Evolutionary conservation across 2,888 invertebrate species (phyloP).

Genomic region (Rhodophaea formosa): DNA sequence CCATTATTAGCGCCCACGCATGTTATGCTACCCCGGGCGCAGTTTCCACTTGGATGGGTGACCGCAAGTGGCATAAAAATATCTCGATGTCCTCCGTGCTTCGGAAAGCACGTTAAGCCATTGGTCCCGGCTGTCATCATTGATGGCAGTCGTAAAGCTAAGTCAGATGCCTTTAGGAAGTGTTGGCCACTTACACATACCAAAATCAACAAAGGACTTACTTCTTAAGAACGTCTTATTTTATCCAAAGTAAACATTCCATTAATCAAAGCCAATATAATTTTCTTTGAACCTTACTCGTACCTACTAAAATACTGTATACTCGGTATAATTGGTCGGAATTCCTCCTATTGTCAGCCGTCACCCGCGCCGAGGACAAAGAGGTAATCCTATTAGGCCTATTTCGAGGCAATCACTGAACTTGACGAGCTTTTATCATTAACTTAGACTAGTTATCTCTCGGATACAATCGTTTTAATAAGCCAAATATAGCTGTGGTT

Average conservation of each 20-base stretch:
- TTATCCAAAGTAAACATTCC: neutral
- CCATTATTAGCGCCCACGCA: too few relatives aligned
- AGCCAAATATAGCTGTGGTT: neutral
- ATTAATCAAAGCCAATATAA: neutral
- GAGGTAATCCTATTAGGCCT: constrained; percentile 9
- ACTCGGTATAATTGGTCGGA: neutral
- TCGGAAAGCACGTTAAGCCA: too few relatives aligned
- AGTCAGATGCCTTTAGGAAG: too few relatives aligned
- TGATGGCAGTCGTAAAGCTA: too few relatives aligned
- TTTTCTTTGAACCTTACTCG: neutral
- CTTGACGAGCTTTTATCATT: neutral
- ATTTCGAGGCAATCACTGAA: constrained; percentile 1
- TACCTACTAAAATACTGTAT: too few relatives aligned
- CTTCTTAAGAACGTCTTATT: neutral
- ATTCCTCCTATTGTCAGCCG: neutral
- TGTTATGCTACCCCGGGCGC: too few relatives aligned
- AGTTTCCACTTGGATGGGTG: too few relatives aligned
- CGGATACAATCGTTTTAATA: neutral
- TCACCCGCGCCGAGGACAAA: neutral
- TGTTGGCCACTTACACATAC: too few relatives aligned
- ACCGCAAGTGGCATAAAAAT: too few relatives aligned
- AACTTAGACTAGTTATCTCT: neutral
- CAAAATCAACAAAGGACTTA: too few relatives aligned
- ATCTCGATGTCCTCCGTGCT: too few relatives aligned
- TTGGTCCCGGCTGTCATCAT: too few relatives aligned